These are phyloP conservation scores for Vipera ursinii DNA, from an alignment of 2,797 vertebrate species.

Conservation along the genomic window DNA sequence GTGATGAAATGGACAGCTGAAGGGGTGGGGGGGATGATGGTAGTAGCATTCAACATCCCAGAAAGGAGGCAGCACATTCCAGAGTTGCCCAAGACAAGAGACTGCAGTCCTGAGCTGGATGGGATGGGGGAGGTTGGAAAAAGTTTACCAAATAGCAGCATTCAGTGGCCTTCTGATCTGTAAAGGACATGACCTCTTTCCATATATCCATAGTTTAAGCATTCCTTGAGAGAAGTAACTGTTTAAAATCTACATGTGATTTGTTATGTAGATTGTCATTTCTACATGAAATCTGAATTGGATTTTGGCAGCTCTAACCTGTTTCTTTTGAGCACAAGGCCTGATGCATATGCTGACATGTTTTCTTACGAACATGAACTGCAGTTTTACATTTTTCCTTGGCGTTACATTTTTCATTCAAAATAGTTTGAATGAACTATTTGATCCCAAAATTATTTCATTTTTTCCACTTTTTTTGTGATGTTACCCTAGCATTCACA, in stretches of 20 bases:
- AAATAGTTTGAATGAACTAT: neutral
- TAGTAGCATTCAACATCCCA: neutral
- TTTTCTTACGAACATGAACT: neutral
- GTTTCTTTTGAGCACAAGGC: neutral
- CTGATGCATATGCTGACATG: neutral
- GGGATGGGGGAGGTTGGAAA: neutral
- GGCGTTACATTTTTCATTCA: neutral
- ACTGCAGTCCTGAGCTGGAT: neutral
- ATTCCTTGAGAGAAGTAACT: neutral
- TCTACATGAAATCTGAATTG: neutral
- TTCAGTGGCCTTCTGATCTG: neutral
- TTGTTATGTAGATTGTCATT: neutral
- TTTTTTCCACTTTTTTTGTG: neutral
- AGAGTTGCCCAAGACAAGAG: neutral
- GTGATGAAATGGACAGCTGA: neutral
- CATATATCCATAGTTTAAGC: neutral
- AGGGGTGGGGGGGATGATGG: accelerated
- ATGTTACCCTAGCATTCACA: neutral
- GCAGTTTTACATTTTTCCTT: neutral
- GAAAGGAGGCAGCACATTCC: neutral
- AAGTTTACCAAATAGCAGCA: neutral
- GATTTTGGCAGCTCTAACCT: neutral
- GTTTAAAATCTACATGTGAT: neutral
- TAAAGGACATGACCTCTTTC: neutral
- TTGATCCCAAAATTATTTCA: neutral